These are phyloP conservation scores for Apis florea DNA, from an alignment of 1,140 invertebrate genomes.

Conservation along the genomic window DNA sequence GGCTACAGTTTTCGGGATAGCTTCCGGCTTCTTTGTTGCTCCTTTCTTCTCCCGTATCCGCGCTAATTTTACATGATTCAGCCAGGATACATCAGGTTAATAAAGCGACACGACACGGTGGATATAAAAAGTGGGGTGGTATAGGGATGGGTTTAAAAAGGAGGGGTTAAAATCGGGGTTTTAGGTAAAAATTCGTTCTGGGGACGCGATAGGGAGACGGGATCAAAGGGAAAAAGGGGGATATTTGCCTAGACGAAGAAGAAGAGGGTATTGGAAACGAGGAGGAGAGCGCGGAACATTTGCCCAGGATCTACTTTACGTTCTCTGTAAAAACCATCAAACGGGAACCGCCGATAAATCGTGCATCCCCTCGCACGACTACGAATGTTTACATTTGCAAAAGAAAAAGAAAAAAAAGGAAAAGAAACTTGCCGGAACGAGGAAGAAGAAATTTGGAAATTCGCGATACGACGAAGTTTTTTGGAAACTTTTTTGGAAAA, in stretches of 20 bases:
- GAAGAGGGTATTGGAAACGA: not conserved
- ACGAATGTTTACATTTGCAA: conserved; percentile 33
- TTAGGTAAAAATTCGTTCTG: not conserved
- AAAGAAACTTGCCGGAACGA: not conserved
- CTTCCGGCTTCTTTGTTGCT: no score
- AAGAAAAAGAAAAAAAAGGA: not conserved
- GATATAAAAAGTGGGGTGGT: not conserved
- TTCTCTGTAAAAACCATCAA: conserved; percentile 31
- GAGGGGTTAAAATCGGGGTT: no score
- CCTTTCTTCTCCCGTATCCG: no score
- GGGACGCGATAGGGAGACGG: not conserved
- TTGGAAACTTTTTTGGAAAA: not conserved
- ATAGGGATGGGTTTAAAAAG: not conserved
- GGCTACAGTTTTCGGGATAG: no score
- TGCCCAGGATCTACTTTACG: conserved; percentile 12
- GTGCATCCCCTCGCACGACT: conserved; percentile 11
- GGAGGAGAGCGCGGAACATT: not conserved
- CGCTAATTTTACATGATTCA: no score
- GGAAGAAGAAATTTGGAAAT: not conserved
- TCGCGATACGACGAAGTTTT: no score
- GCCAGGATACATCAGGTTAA: not conserved
- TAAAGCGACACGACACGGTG: not conserved
- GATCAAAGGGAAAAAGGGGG: conserved; percentile 22
- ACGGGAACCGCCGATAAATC: conserved; percentile 34
- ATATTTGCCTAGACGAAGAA: conserved; percentile 6